These are phyloP conservation scores for Himantopus leucocephalus DNA, from an alignment of 2,113 vertebrate species.

Conservation along the genomic window DNA sequence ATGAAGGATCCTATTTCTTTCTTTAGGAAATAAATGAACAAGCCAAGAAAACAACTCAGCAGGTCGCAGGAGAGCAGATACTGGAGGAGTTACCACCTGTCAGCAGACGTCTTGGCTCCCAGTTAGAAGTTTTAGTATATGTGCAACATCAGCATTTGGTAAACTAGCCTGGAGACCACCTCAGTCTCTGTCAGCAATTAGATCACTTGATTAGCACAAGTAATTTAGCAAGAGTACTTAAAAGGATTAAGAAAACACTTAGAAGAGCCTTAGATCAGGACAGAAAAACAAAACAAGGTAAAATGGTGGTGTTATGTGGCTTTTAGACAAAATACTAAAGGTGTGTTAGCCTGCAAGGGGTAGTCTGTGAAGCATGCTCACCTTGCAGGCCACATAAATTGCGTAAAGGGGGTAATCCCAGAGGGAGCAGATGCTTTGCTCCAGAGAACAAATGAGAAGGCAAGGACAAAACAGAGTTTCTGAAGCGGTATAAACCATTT, in stretches of 20 bases:
- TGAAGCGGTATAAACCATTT: background rate
- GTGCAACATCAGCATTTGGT: slow-evolving; percentile 3
- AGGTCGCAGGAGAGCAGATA: background rate
- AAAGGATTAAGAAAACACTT: background rate
- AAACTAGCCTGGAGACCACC: background rate
- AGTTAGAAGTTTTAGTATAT: background rate
- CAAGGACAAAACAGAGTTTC: background rate
- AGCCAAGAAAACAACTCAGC: slow-evolving; percentile 27
- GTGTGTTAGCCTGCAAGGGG: background rate
- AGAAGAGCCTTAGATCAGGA: background rate
- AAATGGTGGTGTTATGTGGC: background rate
- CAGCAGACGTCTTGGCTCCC: background rate
- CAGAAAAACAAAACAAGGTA: background rate
- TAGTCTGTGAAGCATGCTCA: background rate
- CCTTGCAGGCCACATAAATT: background rate
- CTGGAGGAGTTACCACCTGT: slow-evolving; percentile 19
- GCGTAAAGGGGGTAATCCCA: background rate
- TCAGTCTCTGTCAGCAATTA: slow-evolving; percentile 2
- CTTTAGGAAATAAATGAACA: background rate
- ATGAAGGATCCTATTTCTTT: background rate
- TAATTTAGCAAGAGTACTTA: background rate
- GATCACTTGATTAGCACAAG: background rate
- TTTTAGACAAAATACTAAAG: background rate
- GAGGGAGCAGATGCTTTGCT: background rate
- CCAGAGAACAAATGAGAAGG: background rate